Base-by-base conservation (phyloP, 2,113 vertebrate genomes). In the Nesospiza acunhae region DNA sequence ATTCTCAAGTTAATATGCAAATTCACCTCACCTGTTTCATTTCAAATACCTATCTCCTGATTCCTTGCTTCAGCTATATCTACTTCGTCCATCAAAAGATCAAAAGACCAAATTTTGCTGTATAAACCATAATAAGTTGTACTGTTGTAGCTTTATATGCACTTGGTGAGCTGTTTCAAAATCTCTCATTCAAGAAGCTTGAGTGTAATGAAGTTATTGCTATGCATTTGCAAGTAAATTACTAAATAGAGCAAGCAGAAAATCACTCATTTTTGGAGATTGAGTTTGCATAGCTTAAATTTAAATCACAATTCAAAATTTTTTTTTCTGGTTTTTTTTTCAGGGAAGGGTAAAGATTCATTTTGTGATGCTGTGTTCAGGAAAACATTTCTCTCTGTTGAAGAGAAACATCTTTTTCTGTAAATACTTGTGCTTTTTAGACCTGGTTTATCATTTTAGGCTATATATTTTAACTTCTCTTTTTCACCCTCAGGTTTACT, bases 1-100 rank as follows among this genome's bases (percentile, higher is more conserved):
- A 94, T 56, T 95, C 92, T 94, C 95, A 93, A 95, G 84, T 10
- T 77, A 69, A 93, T 90, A 95, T 85, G 84, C 92, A 91, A 96
- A 97, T 97, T 96, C 59, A 60, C 39, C 55, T 75, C 89, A 30
- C 44, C 56, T 86, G 42, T 76, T 60, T 83, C 14, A 53, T 89
- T 94, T 93, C 92, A 67, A 68, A 72, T 85, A 58, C 49, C 50
- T 55, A 0, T 81, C 23, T 90, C 94, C 60, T 84, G 46, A 70
- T 56, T 83, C 35, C n/a, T 62, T 41, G 24, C 89, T 96, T 95
- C 76, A 92, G 84, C 67, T 95, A 3, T 37, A 89, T 59, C 52
- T 52, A 14, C 11, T 87, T 28, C 13, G 78, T 82, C 59, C 55
- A 9, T 84, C 90, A 82, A 83, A 95, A 80, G 47, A 69, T 41